phyloP scores from a whole-genome alignment of 2,797 vertebrate genomes.

The Labroides dimidiatus region DNA sequence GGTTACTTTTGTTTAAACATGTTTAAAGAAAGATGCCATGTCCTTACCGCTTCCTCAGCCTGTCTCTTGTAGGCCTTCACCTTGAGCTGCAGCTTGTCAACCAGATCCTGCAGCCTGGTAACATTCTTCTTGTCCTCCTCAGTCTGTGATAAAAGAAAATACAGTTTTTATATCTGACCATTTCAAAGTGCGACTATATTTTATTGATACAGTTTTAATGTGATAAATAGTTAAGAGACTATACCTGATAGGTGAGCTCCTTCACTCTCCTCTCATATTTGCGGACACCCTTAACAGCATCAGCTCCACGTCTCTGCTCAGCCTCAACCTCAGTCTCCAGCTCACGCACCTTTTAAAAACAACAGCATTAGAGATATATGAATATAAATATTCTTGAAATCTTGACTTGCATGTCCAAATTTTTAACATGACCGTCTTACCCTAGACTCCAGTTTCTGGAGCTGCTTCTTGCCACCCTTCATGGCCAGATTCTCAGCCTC shows the following conservation, averaged over 20 bases:
- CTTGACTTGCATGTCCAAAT: background rate
- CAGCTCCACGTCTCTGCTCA: constrained; percentile 84
- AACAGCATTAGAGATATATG: background rate
- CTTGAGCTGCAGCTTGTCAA: constrained; percentile 90
- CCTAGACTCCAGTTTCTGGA: constrained; percentile 90
- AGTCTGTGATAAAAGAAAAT: constrained; percentile 43
- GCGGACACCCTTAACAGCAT: constrained; percentile 84
- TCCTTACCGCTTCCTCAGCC: constrained; percentile 88
- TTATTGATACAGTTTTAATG: too few species aligned
- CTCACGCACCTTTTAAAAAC: constrained; percentile 80
- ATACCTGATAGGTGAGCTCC: constrained; percentile 88
- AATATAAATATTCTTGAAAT: background rate
- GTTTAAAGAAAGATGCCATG: background rate
- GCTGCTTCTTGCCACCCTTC: constrained; percentile 93
- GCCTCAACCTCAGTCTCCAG: constrained; percentile 86
- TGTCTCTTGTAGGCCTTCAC: constrained; percentile 91
- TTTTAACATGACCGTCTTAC: constrained; percentile 57
- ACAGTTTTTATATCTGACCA: background rate
- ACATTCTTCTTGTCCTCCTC: constrained; percentile 91
- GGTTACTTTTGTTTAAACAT: background rate
- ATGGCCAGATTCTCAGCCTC: constrained; percentile 93
- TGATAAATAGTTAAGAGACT: background rate
- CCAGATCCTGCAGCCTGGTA: constrained; percentile 87
- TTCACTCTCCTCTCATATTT: constrained; percentile 88
- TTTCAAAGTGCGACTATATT: background rate